Percentiles rank a stretch among this genome's conserved stretches.
These are phyloP conservation scores for Cetoscarus ocellatus DNA, from an alignment of 2,797 vertebrate genomes.

Conservation along the genomic window DNA sequence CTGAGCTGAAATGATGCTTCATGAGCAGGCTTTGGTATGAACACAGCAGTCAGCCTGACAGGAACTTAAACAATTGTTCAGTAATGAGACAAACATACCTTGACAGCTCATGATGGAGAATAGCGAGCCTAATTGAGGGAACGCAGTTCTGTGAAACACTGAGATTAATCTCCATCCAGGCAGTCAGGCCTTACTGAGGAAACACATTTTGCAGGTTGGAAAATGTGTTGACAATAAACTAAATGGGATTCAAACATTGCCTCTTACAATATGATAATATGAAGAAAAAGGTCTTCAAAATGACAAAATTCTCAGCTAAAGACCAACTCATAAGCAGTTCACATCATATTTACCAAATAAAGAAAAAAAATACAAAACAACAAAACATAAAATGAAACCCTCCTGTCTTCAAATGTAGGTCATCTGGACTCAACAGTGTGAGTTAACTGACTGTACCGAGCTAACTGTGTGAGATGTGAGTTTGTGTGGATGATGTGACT, in stretches of 20 bases:
- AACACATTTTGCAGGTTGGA: slow-evolving; percentile 24
- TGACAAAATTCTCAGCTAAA: not conserved
- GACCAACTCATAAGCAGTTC: not conserved
- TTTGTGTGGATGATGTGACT: slow-evolving; percentile 17
- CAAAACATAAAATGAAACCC: not conserved
- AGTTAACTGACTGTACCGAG: not conserved
- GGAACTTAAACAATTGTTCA: slow-evolving; percentile 79
- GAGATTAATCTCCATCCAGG: slow-evolving; percentile 64
- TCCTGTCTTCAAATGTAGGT: not conserved
- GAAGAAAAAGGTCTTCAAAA: slow-evolving; percentile 10
- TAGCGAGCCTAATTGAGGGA: slow-evolving; percentile 60
- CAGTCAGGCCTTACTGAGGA: slow-evolving; percentile 36
- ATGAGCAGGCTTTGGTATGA: slow-evolving; percentile 60
- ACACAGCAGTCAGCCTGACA: slow-evolving; percentile 70
- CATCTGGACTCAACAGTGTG: not conserved
- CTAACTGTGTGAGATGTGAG: not conserved
- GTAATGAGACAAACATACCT: slow-evolving; percentile 80
- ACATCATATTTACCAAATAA: slow-evolving; percentile 6
- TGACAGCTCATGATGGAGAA: slow-evolving; percentile 76
- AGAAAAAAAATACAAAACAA: not conserved
- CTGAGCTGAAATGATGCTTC: slow-evolving; percentile 64
- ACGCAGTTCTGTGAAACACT: slow-evolving; percentile 56
- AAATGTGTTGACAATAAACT: slow-evolving; percentile 24
- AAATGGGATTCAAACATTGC: slow-evolving; percentile 16
- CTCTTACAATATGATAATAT: slow-evolving; percentile 33